A percentile compares a stretch with the other conserved stretches of the same genome.
Evolutionary conservation across 2,888 invertebrate genomes (phyloP).

Genomic region (Scaptodrosophila latifasciaeformis): DNA sequence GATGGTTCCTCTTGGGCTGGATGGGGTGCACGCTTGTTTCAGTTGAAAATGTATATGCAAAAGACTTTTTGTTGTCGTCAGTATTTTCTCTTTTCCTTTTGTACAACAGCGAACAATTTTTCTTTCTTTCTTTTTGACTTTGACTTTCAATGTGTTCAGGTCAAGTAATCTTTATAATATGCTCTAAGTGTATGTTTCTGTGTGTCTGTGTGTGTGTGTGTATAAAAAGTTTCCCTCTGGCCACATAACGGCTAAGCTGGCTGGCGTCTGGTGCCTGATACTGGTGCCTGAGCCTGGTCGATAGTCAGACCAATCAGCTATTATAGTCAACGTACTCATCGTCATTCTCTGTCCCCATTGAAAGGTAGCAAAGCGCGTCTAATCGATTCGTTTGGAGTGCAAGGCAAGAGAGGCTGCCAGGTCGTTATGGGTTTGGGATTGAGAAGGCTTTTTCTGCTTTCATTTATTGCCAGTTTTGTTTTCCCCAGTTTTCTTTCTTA

Average conservation of each 20-base stretch:
- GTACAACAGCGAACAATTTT: no score
- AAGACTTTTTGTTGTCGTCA: constrained; percentile 31
- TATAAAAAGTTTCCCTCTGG: not conserved
- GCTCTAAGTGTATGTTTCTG: constrained; percentile 6
- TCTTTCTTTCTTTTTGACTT: constrained; percentile 56
- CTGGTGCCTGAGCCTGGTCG: not conserved
- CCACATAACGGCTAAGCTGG: not conserved
- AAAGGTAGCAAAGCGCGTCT: constrained; percentile 38
- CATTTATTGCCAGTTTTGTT: not conserved
- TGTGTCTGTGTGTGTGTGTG: not conserved
- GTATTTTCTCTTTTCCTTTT: no score
- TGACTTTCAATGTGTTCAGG: constrained; percentile 40
- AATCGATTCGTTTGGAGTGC: constrained; percentile 41
- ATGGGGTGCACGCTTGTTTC: not conserved
- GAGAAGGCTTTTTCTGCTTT: constrained; percentile 1
- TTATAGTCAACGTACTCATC: no score
- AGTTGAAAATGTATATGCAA: constrained; percentile 42
- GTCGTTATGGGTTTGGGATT: not conserved
- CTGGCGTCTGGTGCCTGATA: no score
- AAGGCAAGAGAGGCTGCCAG: not conserved
- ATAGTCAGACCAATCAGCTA: not conserved
- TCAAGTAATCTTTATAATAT: constrained; percentile 40
- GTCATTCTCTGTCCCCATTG: constrained; percentile 18
- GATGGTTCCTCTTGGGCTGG: constrained; percentile 13
- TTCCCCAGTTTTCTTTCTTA: constrained; percentile 10